phyloP scores from a whole-genome alignment of 1,140 invertebrate genomes.

The Hyphantria cunea region DNA sequence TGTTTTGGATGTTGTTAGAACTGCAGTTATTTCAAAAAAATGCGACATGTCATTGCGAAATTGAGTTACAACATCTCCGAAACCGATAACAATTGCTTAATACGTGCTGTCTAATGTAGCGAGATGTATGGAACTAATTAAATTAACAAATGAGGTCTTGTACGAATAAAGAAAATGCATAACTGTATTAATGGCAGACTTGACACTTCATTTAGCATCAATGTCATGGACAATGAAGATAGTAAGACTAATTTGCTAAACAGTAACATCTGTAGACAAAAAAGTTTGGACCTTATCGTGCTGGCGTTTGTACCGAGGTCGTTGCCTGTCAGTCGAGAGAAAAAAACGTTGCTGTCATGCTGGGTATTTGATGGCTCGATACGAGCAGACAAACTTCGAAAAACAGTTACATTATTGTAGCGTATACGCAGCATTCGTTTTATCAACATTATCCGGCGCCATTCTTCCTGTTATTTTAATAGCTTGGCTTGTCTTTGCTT shows the following conservation, averaged over 20 bases:
- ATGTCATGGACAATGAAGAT: constrained; percentile 49
- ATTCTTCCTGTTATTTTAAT: too few relatives aligned
- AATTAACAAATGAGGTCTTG: too few relatives aligned
- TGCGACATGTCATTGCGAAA: too few relatives aligned
- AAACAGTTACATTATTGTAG: constrained; percentile 61
- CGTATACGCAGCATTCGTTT: constrained; percentile 11
- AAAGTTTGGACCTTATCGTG: constrained; percentile 39
- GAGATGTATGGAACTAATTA: too few relatives aligned
- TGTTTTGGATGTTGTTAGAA: too few relatives aligned
- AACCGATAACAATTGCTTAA: too few relatives aligned
- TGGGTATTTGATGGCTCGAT: constrained; percentile 50
- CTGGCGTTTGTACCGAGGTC: constrained; percentile 47
- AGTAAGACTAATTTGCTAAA: constrained; percentile 37
- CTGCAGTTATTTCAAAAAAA: too few relatives aligned
- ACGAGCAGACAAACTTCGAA: constrained; percentile 45
- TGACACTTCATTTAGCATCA: constrained; percentile 53
- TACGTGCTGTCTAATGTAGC: too few relatives aligned
- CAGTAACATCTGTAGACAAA: constrained; percentile 42
- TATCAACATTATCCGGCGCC: not conserved
- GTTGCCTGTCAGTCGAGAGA: constrained; percentile 59
- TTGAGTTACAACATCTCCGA: too few relatives aligned
- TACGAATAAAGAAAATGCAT: too few relatives aligned
- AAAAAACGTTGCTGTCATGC: constrained; percentile 55
- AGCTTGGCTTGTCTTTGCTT: too few relatives aligned
- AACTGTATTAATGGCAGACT: constrained; percentile 30